Conservation (phyloP, 2,797 vertebrate genomes). For the Siniperca obscura region DNA sequence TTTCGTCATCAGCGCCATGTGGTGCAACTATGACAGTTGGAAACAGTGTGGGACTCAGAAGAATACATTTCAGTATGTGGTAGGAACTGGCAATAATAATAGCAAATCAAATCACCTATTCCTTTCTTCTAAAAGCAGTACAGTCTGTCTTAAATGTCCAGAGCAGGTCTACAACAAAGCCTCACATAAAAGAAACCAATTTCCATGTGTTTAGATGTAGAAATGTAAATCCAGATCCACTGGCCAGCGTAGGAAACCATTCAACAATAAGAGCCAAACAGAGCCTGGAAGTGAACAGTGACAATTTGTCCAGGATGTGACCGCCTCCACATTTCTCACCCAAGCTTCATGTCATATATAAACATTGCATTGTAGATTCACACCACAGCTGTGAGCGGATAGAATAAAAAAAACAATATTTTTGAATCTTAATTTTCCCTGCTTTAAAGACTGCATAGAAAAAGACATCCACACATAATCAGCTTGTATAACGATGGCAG, state of each 20-base stretch:
- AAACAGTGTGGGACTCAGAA: slow-evolving; percentile 4
- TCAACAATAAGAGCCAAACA: slow-evolving; percentile 19
- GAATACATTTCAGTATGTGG: slow-evolving; percentile 7
- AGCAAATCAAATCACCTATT: slow-evolving; percentile 14
- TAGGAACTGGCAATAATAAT: neutral
- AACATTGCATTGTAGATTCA: slow-evolving; percentile 20
- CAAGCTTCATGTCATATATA: slow-evolving; percentile 9
- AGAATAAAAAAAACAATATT: neutral
- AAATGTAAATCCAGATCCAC: neutral
- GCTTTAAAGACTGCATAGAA: neutral
- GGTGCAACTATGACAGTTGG: slow-evolving; percentile 25
- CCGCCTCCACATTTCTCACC: slow-evolving; percentile 16
- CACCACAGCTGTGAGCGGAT: slow-evolving; percentile 19
- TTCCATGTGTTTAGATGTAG: neutral
- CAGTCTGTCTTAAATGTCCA: neutral
- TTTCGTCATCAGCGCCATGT: slow-evolving; percentile 57
- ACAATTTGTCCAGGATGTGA: slow-evolving; percentile 11
- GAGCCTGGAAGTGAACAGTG: slow-evolving; percentile 4
- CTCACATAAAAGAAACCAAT: neutral
- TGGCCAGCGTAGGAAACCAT: neutral
- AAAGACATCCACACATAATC: neutral
- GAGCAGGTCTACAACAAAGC: neutral
- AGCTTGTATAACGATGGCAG: neutral
- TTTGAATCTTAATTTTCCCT: neutral
- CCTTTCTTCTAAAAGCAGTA: slow-evolving; percentile 6